Percentiles rank a stretch among this genome's conserved stretches.
Evolutionary conservation across 2,797 vertebrate genomes (phyloP).

Genomic region (Peromyscus aztecus): DNA sequence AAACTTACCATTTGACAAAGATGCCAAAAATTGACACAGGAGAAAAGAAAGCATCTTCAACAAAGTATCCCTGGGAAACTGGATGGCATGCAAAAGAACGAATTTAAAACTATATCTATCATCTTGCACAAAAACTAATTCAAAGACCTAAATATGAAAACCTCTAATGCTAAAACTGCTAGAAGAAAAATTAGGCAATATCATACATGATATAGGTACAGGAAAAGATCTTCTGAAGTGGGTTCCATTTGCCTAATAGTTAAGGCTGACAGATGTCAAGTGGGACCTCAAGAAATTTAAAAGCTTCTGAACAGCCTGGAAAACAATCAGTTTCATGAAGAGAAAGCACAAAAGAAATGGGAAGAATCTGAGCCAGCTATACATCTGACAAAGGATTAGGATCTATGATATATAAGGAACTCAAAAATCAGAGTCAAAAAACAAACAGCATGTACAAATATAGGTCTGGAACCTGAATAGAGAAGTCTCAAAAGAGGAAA

Average conservation of each 20-base stretch:
- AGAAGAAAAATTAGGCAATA: neutral
- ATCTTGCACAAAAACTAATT: neutral
- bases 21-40: neutral
- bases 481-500: neutral
- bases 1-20: neutral
- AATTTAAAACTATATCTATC: neutral
- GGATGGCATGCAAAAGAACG: neutral
- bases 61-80: neutral
- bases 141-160: neutral
- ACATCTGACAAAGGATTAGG: neutral
- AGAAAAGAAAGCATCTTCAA: neutral
- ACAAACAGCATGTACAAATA: neutral
- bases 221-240: neutral
- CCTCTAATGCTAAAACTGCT: neutral
- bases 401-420: neutral
- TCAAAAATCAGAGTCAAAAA: neutral
- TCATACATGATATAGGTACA: neutral
- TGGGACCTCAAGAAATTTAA: neutral
- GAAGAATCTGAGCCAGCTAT: neutral
- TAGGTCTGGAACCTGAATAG: neutral
- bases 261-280: neutral
- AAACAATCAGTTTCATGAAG: neutral
- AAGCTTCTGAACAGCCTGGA: neutral
- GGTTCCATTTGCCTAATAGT: neutral
- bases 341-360: neutral